phyloP scores from a whole-genome alignment of 1,140 invertebrate species.

The Ceratitis capitata region DNA sequence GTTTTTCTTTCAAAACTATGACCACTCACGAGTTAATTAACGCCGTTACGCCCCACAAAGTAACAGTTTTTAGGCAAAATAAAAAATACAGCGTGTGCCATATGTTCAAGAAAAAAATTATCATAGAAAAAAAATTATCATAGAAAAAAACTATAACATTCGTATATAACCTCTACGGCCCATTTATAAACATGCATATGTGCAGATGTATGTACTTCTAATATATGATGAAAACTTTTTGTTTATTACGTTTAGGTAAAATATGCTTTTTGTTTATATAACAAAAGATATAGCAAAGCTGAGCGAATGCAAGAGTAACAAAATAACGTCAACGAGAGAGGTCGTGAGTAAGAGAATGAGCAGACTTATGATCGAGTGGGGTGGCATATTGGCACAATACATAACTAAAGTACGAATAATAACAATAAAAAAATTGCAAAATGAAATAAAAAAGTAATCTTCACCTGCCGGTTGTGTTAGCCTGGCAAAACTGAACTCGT shows the following conservation, averaged over 20 bases:
- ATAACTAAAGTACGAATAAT: no score
- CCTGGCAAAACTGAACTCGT: no score
- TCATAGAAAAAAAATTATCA: not conserved
- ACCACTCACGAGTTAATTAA: conserved; percentile 5
- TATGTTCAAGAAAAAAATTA: not conserved
- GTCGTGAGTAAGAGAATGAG: no score
- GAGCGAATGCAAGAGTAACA: not conserved
- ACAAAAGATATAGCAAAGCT: not conserved
- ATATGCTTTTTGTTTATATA: conserved; percentile 37
- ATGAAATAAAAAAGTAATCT: no score
- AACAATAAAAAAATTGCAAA: no score
- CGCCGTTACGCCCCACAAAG: conserved; percentile 1
- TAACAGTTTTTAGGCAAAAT: not conserved
- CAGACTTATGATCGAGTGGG: no score
- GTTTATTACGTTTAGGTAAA: not conserved
- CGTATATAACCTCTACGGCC: no score
- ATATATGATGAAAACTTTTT: conserved; percentile 20
- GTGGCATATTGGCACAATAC: no score
- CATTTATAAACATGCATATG: not conserved
- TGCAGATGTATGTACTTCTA: not conserved
- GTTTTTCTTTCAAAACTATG: not conserved
- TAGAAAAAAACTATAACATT: not conserved
- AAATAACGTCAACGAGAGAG: no score
- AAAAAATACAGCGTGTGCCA: not conserved
- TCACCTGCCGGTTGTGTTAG: no score